Conservation (phyloP, 2,888 invertebrate species). For the Cinara cedri region DNA sequence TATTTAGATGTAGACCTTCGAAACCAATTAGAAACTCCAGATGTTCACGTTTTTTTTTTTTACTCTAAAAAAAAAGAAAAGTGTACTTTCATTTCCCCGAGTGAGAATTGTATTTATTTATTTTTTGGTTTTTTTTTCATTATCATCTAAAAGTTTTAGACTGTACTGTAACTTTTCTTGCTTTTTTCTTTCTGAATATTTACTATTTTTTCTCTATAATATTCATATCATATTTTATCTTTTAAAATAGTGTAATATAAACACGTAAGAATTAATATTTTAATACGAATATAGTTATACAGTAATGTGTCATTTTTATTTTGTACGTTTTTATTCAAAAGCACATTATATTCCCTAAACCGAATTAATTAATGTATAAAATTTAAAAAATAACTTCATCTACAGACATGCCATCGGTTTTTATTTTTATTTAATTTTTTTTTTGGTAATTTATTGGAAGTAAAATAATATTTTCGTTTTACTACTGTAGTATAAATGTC, state of each 20-base stretch:
- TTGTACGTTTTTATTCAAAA: too few species aligned
- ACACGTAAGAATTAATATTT: not conserved
- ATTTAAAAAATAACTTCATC: too few species aligned
- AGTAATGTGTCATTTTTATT: too few species aligned
- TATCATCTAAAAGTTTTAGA: not conserved
- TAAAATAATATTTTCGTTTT: too few species aligned
- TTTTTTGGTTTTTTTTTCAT: not conserved
- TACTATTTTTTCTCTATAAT: not conserved
- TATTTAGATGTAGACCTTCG: slow-evolving; percentile 12
- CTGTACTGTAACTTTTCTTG: not conserved
- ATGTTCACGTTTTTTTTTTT: slow-evolving; percentile 8
- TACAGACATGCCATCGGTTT: too few species aligned
- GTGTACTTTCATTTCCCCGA: not conserved
- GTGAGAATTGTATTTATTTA: slow-evolving; percentile 3
- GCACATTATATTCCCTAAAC: too few species aligned
- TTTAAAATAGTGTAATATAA: not conserved
- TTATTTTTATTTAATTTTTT: too few species aligned
- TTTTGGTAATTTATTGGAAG: too few species aligned
- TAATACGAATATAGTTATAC: too few species aligned
- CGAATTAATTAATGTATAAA: too few species aligned
- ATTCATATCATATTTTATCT: not conserved
- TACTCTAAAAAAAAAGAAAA: not conserved
- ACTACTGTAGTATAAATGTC: too few species aligned
- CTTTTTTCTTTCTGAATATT: not conserved
- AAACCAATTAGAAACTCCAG: slow-evolving; percentile 19